Evolutionary conservation across 2,888 invertebrate genomes (phyloP).

Genomic region (Exephanes ischioxanthus): DNA sequence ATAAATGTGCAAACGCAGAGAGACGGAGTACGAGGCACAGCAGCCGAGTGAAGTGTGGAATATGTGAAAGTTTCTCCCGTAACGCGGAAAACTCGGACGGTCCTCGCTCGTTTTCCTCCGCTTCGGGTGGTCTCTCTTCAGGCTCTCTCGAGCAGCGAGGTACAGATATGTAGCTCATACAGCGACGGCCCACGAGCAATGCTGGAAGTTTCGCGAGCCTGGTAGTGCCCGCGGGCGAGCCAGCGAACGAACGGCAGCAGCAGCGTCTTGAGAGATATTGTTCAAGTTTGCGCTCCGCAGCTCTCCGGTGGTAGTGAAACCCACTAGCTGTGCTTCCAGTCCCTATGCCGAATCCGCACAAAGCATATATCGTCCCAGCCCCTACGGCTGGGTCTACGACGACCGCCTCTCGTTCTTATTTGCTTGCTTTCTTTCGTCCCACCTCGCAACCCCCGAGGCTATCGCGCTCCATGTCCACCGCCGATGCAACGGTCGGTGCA

Average conservation of each 20-base stretch:
- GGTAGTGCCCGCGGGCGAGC: constrained; percentile 68
- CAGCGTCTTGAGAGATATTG: constrained; percentile 78
- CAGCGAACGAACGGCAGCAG: constrained; percentile 49
- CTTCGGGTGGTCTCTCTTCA: constrained; percentile 32
- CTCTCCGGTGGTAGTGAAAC: constrained; percentile 26
- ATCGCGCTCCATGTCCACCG: constrained; percentile 50
- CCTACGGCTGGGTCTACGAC: constrained; percentile 30
- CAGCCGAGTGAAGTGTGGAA: constrained; percentile 57
- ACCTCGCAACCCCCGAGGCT: constrained; percentile 67
- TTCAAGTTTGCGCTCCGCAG: constrained; percentile 73
- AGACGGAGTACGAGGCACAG: constrained; percentile 7
- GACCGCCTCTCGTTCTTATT: constrained; percentile 54
- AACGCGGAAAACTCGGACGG: constrained; percentile 69
- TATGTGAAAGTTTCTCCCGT: constrained; percentile 71
- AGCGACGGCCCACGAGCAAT: constrained; percentile 28
- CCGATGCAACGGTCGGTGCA: constrained; percentile 25
- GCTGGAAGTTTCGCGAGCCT: constrained; percentile 73
- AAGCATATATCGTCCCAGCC: constrained; percentile 20
- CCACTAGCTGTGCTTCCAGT: constrained; percentile 38
- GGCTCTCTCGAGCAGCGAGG: constrained; percentile 35
- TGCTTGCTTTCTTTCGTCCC: constrained; percentile 65
- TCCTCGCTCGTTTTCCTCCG: constrained; percentile 49
- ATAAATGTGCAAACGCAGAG: neutral
- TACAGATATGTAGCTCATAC: constrained; percentile 9
- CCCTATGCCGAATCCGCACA: constrained; percentile 16